Evolutionary conservation across 1,140 invertebrate genomes (phyloP), one percentile per base, ranked within the genome.

Genomic region (Lanistes nyassanus): DNA sequence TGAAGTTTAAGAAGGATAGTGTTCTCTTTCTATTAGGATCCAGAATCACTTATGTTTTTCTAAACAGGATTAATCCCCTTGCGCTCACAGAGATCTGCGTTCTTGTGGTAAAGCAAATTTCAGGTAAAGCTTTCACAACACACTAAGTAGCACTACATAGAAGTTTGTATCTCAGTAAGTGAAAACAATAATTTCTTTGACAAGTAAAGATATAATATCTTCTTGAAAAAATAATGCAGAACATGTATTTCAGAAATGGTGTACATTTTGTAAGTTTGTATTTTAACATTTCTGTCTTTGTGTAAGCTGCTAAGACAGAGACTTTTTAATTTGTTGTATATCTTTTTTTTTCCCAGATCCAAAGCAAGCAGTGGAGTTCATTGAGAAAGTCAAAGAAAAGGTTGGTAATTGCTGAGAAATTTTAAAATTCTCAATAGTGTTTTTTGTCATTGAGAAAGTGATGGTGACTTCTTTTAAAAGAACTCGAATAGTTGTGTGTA

Each of bases 1-100:
- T n/a, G n/a, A n/a, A 2, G 47, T 58, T 56, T 5, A 58, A 72
- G n/a, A n/a, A 36, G 13, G 9, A 9, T n/a, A 56, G 19, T 72
- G 26, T 23, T 29, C 4, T 56, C 37, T 34, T 37, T 56, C 19
- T 19, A 72, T 26, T 26, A 51, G n/a, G 55, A 21, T 29, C 7
- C 13, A 83, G 83, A 78, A 36, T 47, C 34, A 16, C 67, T 66
- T 73, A 75, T 72, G 42, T 31, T 76, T 68, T 51, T 72, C 77
- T 83, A 92, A 92, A 67, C 85, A 97, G 97, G 89, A 97, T 99
- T 73, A 98, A 98, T 90, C 95, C 95, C 3, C 90, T 98, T 66
- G 95, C 96, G 0, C 88, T 98, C 66, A 94, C 97, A 39, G 96
- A 98, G 91, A 96, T 98, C 74, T 87, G 94, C 9, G 93, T 94